A percentile compares a stretch with the other conserved stretches of the same genome.
These are phyloP conservation scores for Drosophila serrata DNA, from an alignment of 1,140 invertebrate genomes.

Conservation along the genomic window DNA sequence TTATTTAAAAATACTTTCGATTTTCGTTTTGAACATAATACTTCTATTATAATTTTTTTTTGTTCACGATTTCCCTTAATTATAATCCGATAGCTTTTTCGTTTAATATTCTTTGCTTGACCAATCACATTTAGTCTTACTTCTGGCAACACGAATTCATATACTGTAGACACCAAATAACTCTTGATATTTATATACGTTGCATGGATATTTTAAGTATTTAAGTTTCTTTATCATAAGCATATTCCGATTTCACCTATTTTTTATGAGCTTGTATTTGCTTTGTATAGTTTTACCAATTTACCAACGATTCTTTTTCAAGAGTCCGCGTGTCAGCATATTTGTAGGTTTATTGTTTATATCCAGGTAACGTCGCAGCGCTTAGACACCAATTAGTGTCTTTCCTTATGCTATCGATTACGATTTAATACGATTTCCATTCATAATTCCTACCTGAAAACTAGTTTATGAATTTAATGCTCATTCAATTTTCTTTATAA, in stretches of 20 bases:
- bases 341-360: constrained; percentile 17
- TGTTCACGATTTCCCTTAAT: background rate
- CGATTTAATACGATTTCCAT: background rate
- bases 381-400: constrained; percentile 14
- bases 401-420: background rate
- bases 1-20: background rate
- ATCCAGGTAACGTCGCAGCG: constrained; percentile 59
- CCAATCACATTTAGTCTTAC: constrained; percentile 21
- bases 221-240: background rate
- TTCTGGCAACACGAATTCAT: constrained; percentile 18
- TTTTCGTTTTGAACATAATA: background rate
- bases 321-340: background rate
- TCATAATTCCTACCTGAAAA: background rate
- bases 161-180: constrained; percentile 28
- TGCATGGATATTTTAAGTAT: background rate
- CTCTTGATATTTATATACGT: background rate
- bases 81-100: background rate
- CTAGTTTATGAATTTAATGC: background rate
- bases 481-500: background rate
- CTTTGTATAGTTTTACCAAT: background rate
- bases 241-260: constrained; percentile 27
- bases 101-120: background rate
- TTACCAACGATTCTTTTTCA: background rate
- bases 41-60: background rate
- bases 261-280: background rate